These are phyloP conservation scores for Caenorhabditis tropicalis DNA, from an alignment of 1,140 invertebrate genomes.

Conservation along the genomic window DNA sequence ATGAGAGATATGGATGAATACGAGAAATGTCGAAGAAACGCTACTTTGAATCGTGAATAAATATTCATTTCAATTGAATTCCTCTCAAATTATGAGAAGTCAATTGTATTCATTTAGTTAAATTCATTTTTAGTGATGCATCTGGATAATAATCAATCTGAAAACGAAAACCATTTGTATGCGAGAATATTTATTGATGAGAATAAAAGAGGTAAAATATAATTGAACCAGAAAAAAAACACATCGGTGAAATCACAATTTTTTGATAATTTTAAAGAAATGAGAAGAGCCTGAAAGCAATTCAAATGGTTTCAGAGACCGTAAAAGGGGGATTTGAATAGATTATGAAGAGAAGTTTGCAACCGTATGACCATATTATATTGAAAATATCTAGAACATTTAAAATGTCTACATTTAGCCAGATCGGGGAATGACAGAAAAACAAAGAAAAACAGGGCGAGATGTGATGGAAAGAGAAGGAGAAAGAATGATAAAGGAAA, in stretches of 20 bases:
- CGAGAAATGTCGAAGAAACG: neutral
- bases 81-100: too few species aligned
- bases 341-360: neutral
- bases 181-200: neutral
- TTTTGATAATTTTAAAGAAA: neutral
- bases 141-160: too few species aligned
- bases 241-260: conserved; percentile 25
- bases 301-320: neutral
- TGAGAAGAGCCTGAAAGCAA: neutral
- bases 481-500: neutral
- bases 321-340: neutral
- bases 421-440: conserved; percentile 3
- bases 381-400: neutral
- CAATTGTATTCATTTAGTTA: too few species aligned
- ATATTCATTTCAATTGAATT: neutral
- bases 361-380: neutral
- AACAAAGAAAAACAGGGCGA: neutral
- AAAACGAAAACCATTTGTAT: too few species aligned
- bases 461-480: neutral
- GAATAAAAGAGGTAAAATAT: neutral
- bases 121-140: too few species aligned
- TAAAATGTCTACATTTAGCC: too few species aligned
- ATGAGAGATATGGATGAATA: neutral
- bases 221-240: neutral
- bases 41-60: neutral